Evolutionary conservation across 2,113 vertebrate genomes (phyloP), one percentile per base, ranked within the genome.

Genomic region (Electrona antarctica): DNA sequence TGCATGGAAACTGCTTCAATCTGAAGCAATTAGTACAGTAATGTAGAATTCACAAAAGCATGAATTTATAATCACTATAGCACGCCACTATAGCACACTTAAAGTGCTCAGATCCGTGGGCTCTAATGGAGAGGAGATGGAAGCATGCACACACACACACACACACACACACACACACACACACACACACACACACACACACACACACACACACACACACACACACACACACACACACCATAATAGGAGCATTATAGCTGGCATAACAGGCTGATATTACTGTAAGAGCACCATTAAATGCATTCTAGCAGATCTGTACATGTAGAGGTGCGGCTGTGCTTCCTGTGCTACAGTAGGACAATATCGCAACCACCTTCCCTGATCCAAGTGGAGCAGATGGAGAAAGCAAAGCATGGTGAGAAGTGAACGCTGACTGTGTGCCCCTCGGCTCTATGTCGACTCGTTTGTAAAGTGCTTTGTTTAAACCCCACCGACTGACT

Each of bases 31-130:
- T 71, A 78, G 75, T 70, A 67, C 67, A 52, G 70, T 76, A 48
- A 80, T 69, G 69, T 52, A 65, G 60, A 71, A 79, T 57, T 74
- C 65, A 74, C 57, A 67, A 60, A 62, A 48, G 11, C 67, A 74
- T 64, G 47, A 51, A 60, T 57, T 8, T 10, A 59, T 64, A 48
- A 74, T 73, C 60, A 74, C 62, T 66, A 21, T 21, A 21, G 21
- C 21, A 21, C 21, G 21, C 21, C 21, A 48, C 62, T 71, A 8
- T 21, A 8, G 54, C 70, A 65, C 60, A 55, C 48, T 48, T 15
- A 58, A 64, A 73, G 62, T 65, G 62, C 61, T 73, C 11, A 54
- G 51, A 54, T 54, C 11, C 51, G n/a, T 54, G 57, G 7, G 55
- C 59, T 58, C 49, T 71, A 73, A 71, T 73, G 54, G 73, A 56